phyloP scores from a whole-genome alignment of 2,888 invertebrate species.

The Alviniconcha strummeri region DNA sequence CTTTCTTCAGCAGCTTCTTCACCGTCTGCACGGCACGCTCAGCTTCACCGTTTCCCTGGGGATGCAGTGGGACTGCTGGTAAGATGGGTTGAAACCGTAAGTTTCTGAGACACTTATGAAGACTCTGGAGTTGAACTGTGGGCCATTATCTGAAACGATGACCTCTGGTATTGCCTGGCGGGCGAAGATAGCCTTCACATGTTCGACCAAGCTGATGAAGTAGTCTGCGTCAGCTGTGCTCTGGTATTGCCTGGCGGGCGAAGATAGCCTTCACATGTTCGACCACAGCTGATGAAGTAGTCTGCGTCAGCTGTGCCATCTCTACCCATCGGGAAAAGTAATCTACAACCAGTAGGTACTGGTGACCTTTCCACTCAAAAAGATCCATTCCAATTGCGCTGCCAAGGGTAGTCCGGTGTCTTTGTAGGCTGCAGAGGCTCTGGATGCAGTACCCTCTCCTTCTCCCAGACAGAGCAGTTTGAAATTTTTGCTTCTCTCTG shows the following conservation, averaged over 20 bases:
- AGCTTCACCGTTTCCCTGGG: background rate
- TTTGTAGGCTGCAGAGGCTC: conserved; percentile 13
- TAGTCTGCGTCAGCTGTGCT: background rate
- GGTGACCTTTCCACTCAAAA: background rate
- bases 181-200: no score
- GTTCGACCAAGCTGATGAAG: background rate
- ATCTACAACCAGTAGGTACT: conserved; percentile 2
- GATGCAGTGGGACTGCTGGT: background rate
- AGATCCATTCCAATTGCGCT: conserved; percentile 4
- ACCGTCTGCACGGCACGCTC: conserved; percentile 9
- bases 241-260: background rate
- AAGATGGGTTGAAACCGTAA: no score
- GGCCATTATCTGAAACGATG: background rate
- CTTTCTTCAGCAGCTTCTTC: conserved; percentile 17
- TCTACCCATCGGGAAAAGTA: conserved; percentile 5
- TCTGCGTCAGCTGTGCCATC: background rate
- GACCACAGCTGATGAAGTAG: background rate
- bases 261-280: background rate
- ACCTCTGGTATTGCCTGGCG: background rate
- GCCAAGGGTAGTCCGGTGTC: background rate
- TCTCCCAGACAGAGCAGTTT: conserved; percentile 2
- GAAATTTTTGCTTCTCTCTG: conserved; percentile 1
- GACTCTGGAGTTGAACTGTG: background rate
- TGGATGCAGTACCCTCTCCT: background rate
- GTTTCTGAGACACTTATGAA: background rate